Conservation (phyloP, 2,797 vertebrate species). For the Halcyon chelicuti region DNA sequence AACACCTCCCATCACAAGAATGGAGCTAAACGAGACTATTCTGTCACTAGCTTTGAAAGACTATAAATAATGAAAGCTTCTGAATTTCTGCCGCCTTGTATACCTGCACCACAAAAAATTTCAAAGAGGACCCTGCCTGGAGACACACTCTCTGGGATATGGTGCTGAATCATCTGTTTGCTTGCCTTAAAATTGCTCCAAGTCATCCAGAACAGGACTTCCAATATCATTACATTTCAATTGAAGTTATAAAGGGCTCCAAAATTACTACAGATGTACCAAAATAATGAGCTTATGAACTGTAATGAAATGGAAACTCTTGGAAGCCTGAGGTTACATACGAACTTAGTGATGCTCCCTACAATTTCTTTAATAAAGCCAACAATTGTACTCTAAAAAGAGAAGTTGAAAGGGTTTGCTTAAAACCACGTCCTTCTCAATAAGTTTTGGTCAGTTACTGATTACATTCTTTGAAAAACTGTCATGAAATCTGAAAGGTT, state of each 20-base stretch:
- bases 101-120: background rate
- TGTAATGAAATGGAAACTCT: constrained; percentile 30
- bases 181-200: background rate
- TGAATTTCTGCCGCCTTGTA: background rate
- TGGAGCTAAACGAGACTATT: background rate
- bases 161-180: background rate
- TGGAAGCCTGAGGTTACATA: constrained; percentile 5
- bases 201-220: background rate
- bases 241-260: constrained; percentile 5
- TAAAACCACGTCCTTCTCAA: background rate
- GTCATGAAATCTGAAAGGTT: background rate
- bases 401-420: background rate
- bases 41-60: background rate
- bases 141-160: background rate
- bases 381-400: background rate
- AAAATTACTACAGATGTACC: constrained; percentile 25
- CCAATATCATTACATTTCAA: background rate
- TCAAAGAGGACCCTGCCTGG: background rate
- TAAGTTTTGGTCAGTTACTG: background rate
- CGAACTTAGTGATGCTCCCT: background rate
- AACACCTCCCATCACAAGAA: background rate
- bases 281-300: constrained; percentile 36
- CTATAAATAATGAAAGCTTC: background rate
- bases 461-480: background rate
- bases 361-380: background rate